A percentile compares a stretch with the other conserved stretches of the same genome.
Evolutionary conservation across 2,888 invertebrate species (phyloP).

Genomic region (Steinernema carpocapsae): DNA sequence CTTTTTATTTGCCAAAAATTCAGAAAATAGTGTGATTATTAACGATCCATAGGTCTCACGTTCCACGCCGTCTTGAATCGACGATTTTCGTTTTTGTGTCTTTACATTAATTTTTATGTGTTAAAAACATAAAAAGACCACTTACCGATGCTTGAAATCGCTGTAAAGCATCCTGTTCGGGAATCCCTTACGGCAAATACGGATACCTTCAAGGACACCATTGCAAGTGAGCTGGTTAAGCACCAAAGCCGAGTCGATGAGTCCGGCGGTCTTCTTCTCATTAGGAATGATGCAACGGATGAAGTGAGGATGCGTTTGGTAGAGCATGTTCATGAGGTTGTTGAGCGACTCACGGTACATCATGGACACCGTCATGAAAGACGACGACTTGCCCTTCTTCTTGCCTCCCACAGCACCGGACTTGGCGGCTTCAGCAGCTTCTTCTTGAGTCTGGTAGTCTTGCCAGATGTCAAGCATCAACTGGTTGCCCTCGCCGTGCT

Average conservation of each 20-base stretch:
- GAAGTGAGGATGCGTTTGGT: conserved; percentile 97
- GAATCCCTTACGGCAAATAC: conserved; percentile 99
- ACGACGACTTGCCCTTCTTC: conserved; percentile 66
- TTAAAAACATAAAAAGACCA: no score
- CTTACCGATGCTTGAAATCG: conserved; percentile 98
- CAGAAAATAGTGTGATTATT: no score
- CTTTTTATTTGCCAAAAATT: no score
- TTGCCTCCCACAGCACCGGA: conserved; percentile 57
- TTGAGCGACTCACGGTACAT: conserved; percentile 87
- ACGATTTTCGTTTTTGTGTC: no score
- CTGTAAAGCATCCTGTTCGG: conserved; percentile 99
- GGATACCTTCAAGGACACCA: conserved; percentile 99
- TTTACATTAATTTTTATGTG: no score
- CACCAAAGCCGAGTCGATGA: conserved; percentile 96
- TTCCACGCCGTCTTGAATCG: no score
- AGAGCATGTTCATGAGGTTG: conserved; percentile 95
- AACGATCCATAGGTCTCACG: no score
- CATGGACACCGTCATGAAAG: conserved; percentile 93
- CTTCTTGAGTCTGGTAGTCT: conserved; percentile 67
- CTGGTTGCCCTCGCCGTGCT: conserved; percentile 75
- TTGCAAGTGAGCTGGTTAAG: conserved; percentile 99
- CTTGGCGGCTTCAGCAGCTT: conserved; percentile 67
- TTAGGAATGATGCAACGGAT: conserved; percentile 99
- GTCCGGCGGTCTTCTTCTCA: conserved; percentile 75
- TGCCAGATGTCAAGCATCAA: conserved; percentile 77